Conservation (phyloP, 2,888 invertebrate genomes). For the Ceratothoa steindachneri region DNA sequence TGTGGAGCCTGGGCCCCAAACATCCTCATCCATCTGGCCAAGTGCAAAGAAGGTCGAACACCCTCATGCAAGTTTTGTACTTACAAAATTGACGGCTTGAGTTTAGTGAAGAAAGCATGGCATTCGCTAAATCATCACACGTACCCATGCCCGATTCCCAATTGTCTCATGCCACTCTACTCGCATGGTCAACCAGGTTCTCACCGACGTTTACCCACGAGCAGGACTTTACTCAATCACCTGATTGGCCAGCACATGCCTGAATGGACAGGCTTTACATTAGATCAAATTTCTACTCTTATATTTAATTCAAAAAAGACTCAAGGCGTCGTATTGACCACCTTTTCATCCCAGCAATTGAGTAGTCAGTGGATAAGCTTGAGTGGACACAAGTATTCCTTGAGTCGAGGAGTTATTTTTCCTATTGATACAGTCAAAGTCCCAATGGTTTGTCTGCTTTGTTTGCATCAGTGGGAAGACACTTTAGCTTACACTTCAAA, state of each 20-base stretch:
- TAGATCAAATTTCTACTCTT: slow-evolving; percentile 22
- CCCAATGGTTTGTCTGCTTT: slow-evolving; percentile 8
- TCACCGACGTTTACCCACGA: slow-evolving; percentile 17
- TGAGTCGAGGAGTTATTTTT: slow-evolving; percentile 3
- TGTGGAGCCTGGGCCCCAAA: slow-evolving; percentile 39
- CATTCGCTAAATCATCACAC: slow-evolving; percentile 29
- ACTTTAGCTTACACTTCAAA: not conserved
- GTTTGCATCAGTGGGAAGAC: not conserved
- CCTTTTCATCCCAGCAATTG: slow-evolving; percentile 1
- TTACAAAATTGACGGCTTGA: slow-evolving; percentile 11
- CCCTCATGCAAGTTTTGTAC: slow-evolving; percentile 20
- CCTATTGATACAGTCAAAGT: slow-evolving; percentile 15
- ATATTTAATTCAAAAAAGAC: slow-evolving; percentile 16
- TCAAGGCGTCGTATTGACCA: slow-evolving; percentile 7
- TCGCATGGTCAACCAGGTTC: not conserved
- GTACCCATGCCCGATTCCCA: slow-evolving; percentile 38
- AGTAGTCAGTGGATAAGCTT: slow-evolving; percentile 11
- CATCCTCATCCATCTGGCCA: slow-evolving; percentile 8
- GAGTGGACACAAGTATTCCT: slow-evolving; percentile 9
- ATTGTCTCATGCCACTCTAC: slow-evolving; percentile 20
- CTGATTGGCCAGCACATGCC: slow-evolving; percentile 17
- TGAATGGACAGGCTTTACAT: slow-evolving; percentile 21
- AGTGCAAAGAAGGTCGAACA: not conserved
- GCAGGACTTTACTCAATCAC: slow-evolving; percentile 17
- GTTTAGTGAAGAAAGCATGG: slow-evolving; percentile 4